Evolutionary conservation across 1,140 invertebrate genomes (phyloP), one percentile per base, ranked within the genome.

Genomic region (Drosophila simulans): DNA sequence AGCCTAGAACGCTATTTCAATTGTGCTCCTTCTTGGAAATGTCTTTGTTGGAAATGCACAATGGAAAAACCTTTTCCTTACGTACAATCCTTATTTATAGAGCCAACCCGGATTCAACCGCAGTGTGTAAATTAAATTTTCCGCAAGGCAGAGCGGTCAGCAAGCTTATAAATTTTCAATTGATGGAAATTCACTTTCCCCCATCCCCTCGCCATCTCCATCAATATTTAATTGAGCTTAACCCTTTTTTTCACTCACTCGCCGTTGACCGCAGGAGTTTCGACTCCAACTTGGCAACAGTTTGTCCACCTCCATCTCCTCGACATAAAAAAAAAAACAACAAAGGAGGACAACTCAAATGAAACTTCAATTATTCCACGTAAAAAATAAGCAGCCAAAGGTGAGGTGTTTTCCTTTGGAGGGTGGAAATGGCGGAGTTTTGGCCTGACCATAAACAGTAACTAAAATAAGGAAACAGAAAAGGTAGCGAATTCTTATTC

Each of bases 351-450:
- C 58, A 88, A 89, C 80, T 83, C 77, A 79, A 88, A 88, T 88
- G 84, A 88, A 89, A 89, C 84, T 89, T 89, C 84, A 89, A 89
- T 89, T 89, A 89, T 89, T 89, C 84, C 84, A 89, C 84, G 84
- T 89, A 89, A 89, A 89, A 88, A 89, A 89, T 80, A 68, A 76
- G 80, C 72, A 69, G 55, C 37, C 73, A 42, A 40, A 64, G 51
- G 57, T 80, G 57, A 57, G 64, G 62, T 20, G 8, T 4, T 43
- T 43, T 20, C 43, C 7, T 22, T 34, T 35, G n/a, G 10, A 39
- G 48, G 39, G 31, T 20, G 31, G 3, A 13, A 13, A 5, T 25
- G 22, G 40, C 20, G 27, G 10, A n/a, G 12, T 25, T 52, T 25
- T 37, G 12, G 11, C 45, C 45, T 13, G 12, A n/a, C 25, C 69